These are phyloP conservation scores for Diceros bicornis DNA, from an alignment of 2,797 vertebrate species.

Conservation along the genomic window DNA sequence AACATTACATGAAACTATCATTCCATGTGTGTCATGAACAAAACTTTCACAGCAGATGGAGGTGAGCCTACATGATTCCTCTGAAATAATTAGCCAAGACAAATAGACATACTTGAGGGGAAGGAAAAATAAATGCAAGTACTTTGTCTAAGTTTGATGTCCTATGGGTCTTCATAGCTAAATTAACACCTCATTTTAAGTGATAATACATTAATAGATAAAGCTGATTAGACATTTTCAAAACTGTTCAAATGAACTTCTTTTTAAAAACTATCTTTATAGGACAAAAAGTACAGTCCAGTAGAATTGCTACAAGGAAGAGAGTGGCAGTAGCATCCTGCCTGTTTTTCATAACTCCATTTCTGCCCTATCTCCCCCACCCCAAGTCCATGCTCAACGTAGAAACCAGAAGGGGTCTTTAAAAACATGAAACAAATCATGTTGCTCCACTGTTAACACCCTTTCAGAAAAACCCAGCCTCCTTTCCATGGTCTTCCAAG, in stretches of 20 bases:
- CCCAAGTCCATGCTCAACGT: not conserved
- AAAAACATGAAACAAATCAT: not conserved
- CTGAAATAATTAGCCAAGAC: no score
- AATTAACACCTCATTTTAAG: slow-evolving; percentile 29
- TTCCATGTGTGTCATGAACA: no score
- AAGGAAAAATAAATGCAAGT: not conserved
- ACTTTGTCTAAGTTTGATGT: slow-evolving; percentile 22
- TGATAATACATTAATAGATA: not conserved
- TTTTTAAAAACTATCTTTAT: not conserved
- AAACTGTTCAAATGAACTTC: slow-evolving; percentile 37
- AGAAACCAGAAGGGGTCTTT: not conserved
- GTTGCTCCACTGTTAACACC: not conserved
- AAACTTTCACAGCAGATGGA: no score
- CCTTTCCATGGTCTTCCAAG: not conserved
- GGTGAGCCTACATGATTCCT: no score
- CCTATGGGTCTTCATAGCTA: not conserved
- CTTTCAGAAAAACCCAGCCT: slow-evolving; percentile 1
- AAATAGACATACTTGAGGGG: not conserved
- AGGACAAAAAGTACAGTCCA: not conserved
- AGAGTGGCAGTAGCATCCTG: not conserved
- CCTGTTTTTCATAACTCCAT: not conserved
- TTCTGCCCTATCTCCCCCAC: not conserved
- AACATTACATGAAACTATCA: no score
- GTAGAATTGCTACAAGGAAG: not conserved
- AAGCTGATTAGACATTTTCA: slow-evolving; percentile 35